phyloP scores from a whole-genome alignment of 2,113 vertebrate species.

The Gavialis gangeticus region DNA sequence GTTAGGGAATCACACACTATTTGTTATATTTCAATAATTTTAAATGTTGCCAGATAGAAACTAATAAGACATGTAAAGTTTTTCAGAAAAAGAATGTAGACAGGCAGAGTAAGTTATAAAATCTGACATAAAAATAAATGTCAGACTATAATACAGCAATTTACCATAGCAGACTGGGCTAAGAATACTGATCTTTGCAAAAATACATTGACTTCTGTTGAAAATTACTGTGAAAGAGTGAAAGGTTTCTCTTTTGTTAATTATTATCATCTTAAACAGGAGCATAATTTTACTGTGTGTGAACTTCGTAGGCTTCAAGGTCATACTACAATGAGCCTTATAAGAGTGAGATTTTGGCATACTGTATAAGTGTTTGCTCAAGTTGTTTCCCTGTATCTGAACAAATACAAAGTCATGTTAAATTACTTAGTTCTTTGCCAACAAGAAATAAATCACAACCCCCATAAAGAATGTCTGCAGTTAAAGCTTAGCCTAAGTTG shows the following conservation, averaged over 20 bases:
- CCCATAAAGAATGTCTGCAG: background rate
- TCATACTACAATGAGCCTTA: background rate
- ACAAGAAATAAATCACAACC: background rate
- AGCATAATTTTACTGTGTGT: background rate
- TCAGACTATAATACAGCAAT: no score
- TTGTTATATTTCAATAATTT: background rate
- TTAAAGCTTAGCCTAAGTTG: background rate
- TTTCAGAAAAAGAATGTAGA: conserved; percentile 62
- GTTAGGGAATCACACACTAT: background rate
- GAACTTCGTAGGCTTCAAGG: background rate
- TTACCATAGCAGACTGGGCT: background rate
- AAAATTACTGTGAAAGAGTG: background rate
- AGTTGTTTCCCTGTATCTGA: background rate
- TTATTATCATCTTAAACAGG: background rate
- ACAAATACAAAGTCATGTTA: background rate
- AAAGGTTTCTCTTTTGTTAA: background rate
- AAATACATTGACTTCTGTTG: conserved; percentile 7
- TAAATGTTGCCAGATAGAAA: background rate
- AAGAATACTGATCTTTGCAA: conserved; percentile 41
- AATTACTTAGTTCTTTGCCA: background rate
- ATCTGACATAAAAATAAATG: background rate
- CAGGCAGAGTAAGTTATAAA: conserved; percentile 36
- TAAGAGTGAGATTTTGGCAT: background rate
- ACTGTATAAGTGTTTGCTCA: background rate
- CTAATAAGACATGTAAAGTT: no score